phyloP scores from a whole-genome alignment of 1,140 invertebrate species.

The Akabosia matsudoensis region DNA sequence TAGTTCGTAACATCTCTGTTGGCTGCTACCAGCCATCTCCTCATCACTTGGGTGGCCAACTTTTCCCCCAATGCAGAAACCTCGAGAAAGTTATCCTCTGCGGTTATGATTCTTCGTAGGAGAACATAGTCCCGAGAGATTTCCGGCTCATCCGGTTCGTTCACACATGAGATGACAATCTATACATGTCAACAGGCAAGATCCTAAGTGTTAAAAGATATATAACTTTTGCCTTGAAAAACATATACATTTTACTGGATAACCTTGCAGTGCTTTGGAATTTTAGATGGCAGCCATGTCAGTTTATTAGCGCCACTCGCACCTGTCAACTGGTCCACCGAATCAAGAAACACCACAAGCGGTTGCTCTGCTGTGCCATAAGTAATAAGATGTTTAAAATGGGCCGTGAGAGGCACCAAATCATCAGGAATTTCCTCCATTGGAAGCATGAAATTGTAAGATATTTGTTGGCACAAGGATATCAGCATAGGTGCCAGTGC shows the following conservation, averaged over 20 bases:
- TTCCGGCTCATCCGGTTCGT: constrained; percentile 78
- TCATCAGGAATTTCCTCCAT: constrained; percentile 94
- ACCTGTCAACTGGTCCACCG: constrained; percentile 92
- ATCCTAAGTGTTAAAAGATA: background rate
- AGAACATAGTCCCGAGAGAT: constrained; percentile 83
- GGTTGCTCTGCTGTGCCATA: constrained; percentile 76
- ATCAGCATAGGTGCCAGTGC: constrained; percentile 89
- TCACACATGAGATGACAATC: constrained; percentile 85
- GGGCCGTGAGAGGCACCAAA: constrained; percentile 87
- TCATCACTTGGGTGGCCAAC: constrained; percentile 87
- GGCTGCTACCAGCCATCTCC: constrained; percentile 91
- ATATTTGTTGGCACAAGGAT: constrained; percentile 94
- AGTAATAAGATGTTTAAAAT: constrained; percentile 90
- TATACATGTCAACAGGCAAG: constrained; percentile 50
- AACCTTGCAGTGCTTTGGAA: constrained; percentile 88
- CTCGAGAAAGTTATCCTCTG: constrained; percentile 87
- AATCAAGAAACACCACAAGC: constrained; percentile 82
- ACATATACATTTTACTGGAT: background rate
- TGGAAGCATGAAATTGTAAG: constrained; percentile 88
- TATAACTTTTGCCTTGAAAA: background rate
- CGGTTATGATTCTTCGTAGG: constrained; percentile 82
- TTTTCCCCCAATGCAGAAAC: constrained; percentile 87
- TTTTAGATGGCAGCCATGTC: constrained; percentile 88
- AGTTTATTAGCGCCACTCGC: constrained; percentile 91
- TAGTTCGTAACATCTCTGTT: constrained; percentile 83